Base-by-base conservation (phyloP, 2,888 invertebrate species). In the Sylvicola cinctus region DNA sequence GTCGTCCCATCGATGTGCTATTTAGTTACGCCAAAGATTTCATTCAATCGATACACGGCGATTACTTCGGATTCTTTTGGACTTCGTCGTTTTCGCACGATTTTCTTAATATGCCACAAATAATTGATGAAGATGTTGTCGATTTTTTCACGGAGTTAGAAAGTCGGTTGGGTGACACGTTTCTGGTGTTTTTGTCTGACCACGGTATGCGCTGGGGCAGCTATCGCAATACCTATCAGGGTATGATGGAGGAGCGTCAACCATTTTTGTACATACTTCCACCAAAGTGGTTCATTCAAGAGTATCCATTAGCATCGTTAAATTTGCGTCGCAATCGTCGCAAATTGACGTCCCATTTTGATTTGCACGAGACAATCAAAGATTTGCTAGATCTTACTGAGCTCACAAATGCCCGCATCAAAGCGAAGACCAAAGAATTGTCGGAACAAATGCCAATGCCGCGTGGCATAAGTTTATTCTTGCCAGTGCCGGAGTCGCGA, bases 171-270 rank as follows among this genome's bases (percentile, higher is more conserved):
- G 66, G 78, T 34, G 63, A 70, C 16, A 81, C 83, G 0, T 63
- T 72, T 29, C 45, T 78, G 11, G 61, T 87, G 34, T 52, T 84
- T 8, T 62, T 88, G 61, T 88, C 88, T 52, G 91, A 91, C 50
- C 91, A 91, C 48, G 91, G 91, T 0, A 72, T 87, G 38, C 62
- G 90, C 39, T 88, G 80, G 74, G 90, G 88, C 3, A 65, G 65
- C 6, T 84, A 87, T 43, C 65, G 87, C 8, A 46, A 47, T 29
- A 88, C 88, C 0, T 81, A 78, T 53, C 83, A 88, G 55, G 84
- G 84, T 2, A 65, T 74, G 49, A 63, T 90, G 49, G 91, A 93
- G 54, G 90, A 87, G 50, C 69, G 88, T 31, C 63, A 88, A 36
- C 91, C 93, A 0, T 72, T 87, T 41, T 61, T 85, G 23, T 74